Percentiles rank a stretch among this genome's conserved stretches.
These are phyloP conservation scores for Catharus minimus DNA, from an alignment of 2,113 vertebrate genomes.

Conservation along the genomic window DNA sequence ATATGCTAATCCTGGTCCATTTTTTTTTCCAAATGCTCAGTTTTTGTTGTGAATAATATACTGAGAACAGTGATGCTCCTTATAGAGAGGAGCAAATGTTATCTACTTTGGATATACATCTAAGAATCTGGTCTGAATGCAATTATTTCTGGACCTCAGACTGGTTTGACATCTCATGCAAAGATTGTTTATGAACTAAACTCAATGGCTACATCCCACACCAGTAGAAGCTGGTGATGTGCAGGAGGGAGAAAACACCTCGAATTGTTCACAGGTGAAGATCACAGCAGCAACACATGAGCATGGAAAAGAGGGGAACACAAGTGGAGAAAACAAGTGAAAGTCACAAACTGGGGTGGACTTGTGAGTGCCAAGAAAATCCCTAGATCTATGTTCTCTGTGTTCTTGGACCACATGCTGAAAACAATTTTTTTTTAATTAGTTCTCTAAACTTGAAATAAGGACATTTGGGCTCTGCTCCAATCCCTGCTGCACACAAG, in stretches of 20 bases:
- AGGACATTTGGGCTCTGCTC: not conserved
- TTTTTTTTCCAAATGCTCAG: not conserved
- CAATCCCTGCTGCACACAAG: not conserved
- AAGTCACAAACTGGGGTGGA: not conserved
- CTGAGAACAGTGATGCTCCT: not conserved
- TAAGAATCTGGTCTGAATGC: not conserved
- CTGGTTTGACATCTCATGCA: not conserved
- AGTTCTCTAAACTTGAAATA: not conserved
- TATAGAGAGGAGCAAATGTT: not conserved
- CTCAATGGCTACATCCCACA: not conserved
- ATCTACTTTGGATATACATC: not conserved
- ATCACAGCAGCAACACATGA: not conserved
- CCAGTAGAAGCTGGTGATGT: not conserved
- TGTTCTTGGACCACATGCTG: not conserved
- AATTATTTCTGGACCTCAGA: not conserved
- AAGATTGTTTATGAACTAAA: not conserved
- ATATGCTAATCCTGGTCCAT: not conserved
- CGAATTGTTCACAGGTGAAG: not conserved
- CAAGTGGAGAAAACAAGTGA: not conserved
- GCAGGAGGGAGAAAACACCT: not conserved
- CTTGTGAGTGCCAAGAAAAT: not conserved
- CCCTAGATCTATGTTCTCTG: not conserved
- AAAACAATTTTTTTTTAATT: not conserved
- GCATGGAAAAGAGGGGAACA: fast-evolving
- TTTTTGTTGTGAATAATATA: not conserved